Base-by-base conservation (phyloP, 2,888 invertebrate genomes). In the Lithodes maja region DNA sequence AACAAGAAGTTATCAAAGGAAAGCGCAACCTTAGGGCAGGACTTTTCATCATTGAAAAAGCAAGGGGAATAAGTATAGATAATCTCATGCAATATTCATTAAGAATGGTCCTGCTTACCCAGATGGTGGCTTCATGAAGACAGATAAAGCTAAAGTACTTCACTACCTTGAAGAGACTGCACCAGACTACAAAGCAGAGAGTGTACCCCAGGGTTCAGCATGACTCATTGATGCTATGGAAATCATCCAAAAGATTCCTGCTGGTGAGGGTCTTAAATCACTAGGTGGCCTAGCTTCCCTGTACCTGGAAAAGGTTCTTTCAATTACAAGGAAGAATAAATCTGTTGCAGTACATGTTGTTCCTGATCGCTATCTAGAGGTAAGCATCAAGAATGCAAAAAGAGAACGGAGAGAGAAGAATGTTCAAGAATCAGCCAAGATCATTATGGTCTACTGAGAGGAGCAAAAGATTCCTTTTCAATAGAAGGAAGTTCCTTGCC, bases 331-430 rank as follows among this genome's bases (percentile, higher is more conserved):
- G n/a, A 49, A 15, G 49, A 33, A 75, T 49, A 49, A 75, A 15
- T 7, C 75, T 75, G 75, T 75, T 75, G n/a, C n/a, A 49, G 75
- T 75, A 33, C 75, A 75, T 75, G n/a, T 75, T 3, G 75, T 75
- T 75, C 49, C 49, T 75, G 75, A 75, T 49, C 75, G 75, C n/a
- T 75, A 75, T 61, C 61, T 12, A 12, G 61, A 61, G 61, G 75
- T 75, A 1, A 75, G 75, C 75, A 75, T 75, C 75, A 75, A 75
- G 75, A 75, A 75, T 75, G n/a, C n/a, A 75, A n/a, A 75, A n/a
- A 75, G 75, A n/a, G n/a, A 12, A 15, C 75, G 49, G 17, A 75
- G 75, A 75, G 75, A n/a, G n/a, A 75, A 75, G 49, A 0, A 33
- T 33, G 33, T 33, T 33, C 33, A 33, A 33, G 33, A 33, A 33